phyloP scores from a whole-genome alignment of 2,888 invertebrate genomes.

The Phrixothrix hirtus region DNA sequence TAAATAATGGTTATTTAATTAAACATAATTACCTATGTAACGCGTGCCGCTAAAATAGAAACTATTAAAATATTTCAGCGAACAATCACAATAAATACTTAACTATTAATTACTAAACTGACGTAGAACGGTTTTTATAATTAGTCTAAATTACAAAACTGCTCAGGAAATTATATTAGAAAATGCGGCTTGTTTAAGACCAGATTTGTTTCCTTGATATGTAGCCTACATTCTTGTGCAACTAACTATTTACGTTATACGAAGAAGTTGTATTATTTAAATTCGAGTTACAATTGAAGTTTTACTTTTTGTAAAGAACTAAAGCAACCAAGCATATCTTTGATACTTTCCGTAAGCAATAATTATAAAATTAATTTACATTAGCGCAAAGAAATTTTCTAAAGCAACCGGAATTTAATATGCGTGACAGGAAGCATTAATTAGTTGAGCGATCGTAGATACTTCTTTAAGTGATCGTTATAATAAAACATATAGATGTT shows the following conservation, averaged over 20 bases:
- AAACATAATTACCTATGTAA: no score
- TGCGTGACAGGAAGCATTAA: slow-evolving; percentile 17
- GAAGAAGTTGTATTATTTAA: neutral
- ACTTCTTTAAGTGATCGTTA: slow-evolving; percentile 2
- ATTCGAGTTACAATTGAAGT: neutral
- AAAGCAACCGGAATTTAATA: slow-evolving; percentile 4
- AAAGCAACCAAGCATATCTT: slow-evolving; percentile 3
- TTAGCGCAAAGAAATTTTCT: slow-evolving; percentile 8
- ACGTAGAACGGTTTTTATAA: neutral
- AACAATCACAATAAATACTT: no score
- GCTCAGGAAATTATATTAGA: neutral
- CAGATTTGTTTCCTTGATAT: neutral
- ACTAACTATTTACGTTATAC: neutral
- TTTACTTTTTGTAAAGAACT: slow-evolving; percentile 1
- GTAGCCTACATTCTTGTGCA: no score
- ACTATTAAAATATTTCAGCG: no score
- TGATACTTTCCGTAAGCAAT: slow-evolving; percentile 3
- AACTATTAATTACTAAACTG: neutral
- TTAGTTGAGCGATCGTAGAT: slow-evolving; percentile 6
- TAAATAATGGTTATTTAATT: no score
- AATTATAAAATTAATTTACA: slow-evolving; percentile 8
- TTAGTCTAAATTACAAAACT: neutral
- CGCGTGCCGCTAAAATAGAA: no score
- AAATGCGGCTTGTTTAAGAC: neutral
- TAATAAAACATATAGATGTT: slow-evolving; percentile 9